Conservation (phyloP, 1,140 invertebrate species). For the Pseudobourletiella spinata region DNA sequence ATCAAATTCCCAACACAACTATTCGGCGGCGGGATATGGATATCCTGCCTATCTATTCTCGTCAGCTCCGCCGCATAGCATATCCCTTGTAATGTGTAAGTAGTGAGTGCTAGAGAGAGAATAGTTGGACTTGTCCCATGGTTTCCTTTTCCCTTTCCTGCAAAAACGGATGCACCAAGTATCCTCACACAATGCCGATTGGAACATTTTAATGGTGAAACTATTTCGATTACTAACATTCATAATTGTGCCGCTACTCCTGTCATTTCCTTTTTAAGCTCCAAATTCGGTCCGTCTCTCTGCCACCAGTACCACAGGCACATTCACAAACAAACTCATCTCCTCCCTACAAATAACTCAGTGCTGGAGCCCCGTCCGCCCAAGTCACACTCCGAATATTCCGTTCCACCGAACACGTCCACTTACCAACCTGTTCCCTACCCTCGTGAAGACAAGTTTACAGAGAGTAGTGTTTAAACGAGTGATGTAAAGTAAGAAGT, state of each 20-base stretch:
- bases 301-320: too few relatives aligned
- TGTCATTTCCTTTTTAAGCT: constrained; percentile 23
- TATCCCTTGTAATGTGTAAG: neutral
- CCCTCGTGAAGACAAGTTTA: too few relatives aligned
- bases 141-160: constrained; percentile 37
- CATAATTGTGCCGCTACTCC: constrained; percentile 35
- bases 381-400: too few relatives aligned
- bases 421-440: too few relatives aligned
- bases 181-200: constrained; percentile 31
- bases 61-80: neutral
- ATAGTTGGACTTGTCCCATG: constrained; percentile 32
- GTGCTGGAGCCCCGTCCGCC: too few relatives aligned
- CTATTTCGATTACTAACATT: constrained; percentile 36
- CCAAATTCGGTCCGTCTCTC: too few relatives aligned
- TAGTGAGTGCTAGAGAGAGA: constrained; percentile 2
- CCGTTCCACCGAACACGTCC: too few relatives aligned
- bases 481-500: too few relatives aligned
- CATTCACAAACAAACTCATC: too few relatives aligned
- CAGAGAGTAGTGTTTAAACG: too few relatives aligned
- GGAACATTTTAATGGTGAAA: constrained; percentile 35
- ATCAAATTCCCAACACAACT: constrained; percentile 28
- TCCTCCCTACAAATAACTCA: too few relatives aligned
- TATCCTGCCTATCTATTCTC: constrained; percentile 28
- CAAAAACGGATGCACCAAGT: constrained; percentile 34
- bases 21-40: constrained; percentile 35